A percentile compares a stretch with the other conserved stretches of the same genome.
These are phyloP conservation scores for Odontophorus gujanensis DNA, from an alignment of 2,113 vertebrate species.

Conservation along the genomic window DNA sequence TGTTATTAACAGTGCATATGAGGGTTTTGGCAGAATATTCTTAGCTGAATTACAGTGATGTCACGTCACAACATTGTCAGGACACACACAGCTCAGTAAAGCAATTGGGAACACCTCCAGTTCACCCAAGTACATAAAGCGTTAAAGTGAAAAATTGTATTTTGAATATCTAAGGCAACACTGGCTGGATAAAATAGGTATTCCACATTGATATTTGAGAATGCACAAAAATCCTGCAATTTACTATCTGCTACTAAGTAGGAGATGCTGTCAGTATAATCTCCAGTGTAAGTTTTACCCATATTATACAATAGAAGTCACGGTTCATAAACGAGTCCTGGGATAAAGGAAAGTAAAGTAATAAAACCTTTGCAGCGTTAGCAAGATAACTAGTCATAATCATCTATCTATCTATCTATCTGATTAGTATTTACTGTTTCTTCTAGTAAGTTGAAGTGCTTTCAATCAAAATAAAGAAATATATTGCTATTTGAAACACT, in stretches of 20 bases:
- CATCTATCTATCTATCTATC: too few species aligned
- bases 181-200: neutral
- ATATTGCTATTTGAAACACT: neutral
- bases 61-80: neutral
- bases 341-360: neutral
- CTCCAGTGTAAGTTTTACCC: neutral
- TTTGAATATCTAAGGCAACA: neutral
- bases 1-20: neutral
- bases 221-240: neutral
- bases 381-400: neutral
- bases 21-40: neutral
- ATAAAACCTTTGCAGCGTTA: neutral
- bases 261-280: neutral
- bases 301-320: neutral
- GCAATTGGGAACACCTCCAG: neutral
- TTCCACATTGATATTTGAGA: neutral
- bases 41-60: neutral
- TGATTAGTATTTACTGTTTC: neutral
- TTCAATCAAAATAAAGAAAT: neutral
- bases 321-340: neutral
- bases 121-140: neutral
- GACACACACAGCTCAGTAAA: neutral
- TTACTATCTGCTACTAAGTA: neutral
- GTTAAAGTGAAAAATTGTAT: neutral
- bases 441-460: neutral